Base-by-base conservation (phyloP, 2,888 invertebrate genomes). In the Palloptera scutellata region DNA sequence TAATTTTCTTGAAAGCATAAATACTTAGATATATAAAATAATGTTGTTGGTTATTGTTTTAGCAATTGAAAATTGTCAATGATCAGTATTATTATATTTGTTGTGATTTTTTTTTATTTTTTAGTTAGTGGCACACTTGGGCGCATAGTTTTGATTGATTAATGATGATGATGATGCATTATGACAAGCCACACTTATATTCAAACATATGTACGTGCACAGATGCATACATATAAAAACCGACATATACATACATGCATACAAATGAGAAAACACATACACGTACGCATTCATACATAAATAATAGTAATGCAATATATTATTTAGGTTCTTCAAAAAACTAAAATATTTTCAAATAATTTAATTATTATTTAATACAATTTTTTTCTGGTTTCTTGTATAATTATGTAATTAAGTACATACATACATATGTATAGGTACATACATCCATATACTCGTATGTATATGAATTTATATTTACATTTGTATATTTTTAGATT, bases 131-230 rank as follows among this genome's bases (percentile, higher is more conserved):
- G 30, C 30, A 30, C 30, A 30, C 30, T 30, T 30, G 30, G 6
- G 30, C 30, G 30, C 6, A 30, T 30, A 52, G 51, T 17, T 64
- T 20, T 64, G 52, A n/a, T 48, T 64, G 64, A 64, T 64, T 64
- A 58, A 64, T 64, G 30, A 30, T 64, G 64, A 48, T 58, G 64
- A 13, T 59, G n/a, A 64, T 64, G 64, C 58, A 64, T 64, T 52
- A 51, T 64, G 64, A 64, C 64, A 64, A 58, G 41, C 42, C n/a
- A 42, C 58, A 41, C 30, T 30, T 30, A 30, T 6, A 30, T 30
- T 4, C 19, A 17, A 17, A 19, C 61, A 61, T 9, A 42, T 11
- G 10, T 12, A 30, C 43, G 5, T 10, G 53, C 19, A 43, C 10
- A 53, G 41, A 42, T 42, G 42, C 41, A 41, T 64, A 51, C 15